Percentiles rank a stretch among this genome's conserved stretches.
Conservation (phyloP, 2,113 vertebrate species). For the Argyrosomus japonicus region DNA sequence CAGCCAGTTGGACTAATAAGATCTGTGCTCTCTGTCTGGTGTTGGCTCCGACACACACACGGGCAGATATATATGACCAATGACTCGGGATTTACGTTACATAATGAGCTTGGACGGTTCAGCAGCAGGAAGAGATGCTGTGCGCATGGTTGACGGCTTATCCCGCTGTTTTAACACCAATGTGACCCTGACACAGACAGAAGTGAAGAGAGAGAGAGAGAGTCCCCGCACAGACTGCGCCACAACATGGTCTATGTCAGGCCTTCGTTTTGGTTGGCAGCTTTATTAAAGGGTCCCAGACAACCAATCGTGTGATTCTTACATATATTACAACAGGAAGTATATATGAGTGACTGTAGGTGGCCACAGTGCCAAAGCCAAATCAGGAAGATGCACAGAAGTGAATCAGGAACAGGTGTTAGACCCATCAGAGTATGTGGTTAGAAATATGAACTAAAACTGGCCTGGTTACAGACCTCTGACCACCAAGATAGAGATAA, state of each 20-base stretch:
- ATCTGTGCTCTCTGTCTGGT: conserved; percentile 19
- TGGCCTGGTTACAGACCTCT: too few relatives aligned
- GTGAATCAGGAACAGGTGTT: too few relatives aligned
- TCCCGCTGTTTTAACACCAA: conserved; percentile 60
- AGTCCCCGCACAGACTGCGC: not conserved
- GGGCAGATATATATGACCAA: conserved; percentile 44
- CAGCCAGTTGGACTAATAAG: conserved; percentile 55
- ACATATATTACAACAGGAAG: not conserved
- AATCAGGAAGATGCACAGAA: too few relatives aligned
- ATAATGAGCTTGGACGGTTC: conserved; percentile 75
- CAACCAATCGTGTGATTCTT: not conserved
- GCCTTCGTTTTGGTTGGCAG: not conserved
- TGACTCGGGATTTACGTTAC: conserved; percentile 70
- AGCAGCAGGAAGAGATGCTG: conserved; percentile 41
- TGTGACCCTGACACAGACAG: conserved; percentile 44
- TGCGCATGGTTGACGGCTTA: conserved; percentile 70
- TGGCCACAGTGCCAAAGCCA: too few relatives aligned
- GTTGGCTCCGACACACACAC: not conserved
- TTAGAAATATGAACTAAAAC: too few relatives aligned
- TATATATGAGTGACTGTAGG: too few relatives aligned
- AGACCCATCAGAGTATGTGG: too few relatives aligned
- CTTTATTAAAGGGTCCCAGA: not conserved
- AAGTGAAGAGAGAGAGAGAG: not conserved
- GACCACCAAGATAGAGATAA: too few relatives aligned
- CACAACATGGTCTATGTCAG: not conserved